Evolutionary conservation across 2,797 vertebrate genomes (phyloP).

Genomic region (Atherinosoma microstoma): DNA sequence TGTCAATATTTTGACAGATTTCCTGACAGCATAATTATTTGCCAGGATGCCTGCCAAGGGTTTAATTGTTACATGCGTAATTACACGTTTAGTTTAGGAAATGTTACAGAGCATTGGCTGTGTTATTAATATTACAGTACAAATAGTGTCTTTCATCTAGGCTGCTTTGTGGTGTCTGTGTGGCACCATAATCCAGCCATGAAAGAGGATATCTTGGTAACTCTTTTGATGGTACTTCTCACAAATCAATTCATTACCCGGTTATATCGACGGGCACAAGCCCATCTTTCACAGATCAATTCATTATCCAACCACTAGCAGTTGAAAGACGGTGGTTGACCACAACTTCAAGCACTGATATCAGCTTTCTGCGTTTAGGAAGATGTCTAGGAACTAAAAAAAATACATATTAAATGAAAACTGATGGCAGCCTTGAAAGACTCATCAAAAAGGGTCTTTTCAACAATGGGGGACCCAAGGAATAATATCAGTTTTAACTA

Average conservation of each 20-base stretch:
- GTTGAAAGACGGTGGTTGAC: conserved; percentile 77
- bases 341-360: conserved; percentile 69
- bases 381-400: conserved; percentile 50
- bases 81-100: conserved; percentile 77
- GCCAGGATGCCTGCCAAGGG: conserved; percentile 70
- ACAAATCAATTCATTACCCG: conserved; percentile 83
- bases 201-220: conserved; percentile 75
- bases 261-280: conserved; percentile 69
- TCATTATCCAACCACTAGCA: conserved; percentile 74
- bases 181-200: conserved; percentile 67
- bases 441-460: conserved; percentile 48
- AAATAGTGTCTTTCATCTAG: conserved; percentile 72
- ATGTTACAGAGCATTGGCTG: conserved; percentile 69
- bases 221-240: conserved; percentile 67
- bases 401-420: conserved; percentile 12
- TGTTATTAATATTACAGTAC: conserved; percentile 72
- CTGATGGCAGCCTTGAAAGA: conserved; percentile 58
- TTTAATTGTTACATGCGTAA: conserved; percentile 86
- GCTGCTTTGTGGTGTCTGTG: conserved; percentile 55
- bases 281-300: conserved; percentile 80
- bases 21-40: conserved; percentile 81
- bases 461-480: conserved; percentile 46
- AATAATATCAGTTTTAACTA: conserved; percentile 36
- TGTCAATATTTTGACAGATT: conserved; percentile 86
- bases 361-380: conserved; percentile 74